A percentile compares a stretch with the other conserved stretches of the same genome.
phyloP scores from a whole-genome alignment of 2,888 invertebrate genomes.

The Orthonevra nobilis region DNA sequence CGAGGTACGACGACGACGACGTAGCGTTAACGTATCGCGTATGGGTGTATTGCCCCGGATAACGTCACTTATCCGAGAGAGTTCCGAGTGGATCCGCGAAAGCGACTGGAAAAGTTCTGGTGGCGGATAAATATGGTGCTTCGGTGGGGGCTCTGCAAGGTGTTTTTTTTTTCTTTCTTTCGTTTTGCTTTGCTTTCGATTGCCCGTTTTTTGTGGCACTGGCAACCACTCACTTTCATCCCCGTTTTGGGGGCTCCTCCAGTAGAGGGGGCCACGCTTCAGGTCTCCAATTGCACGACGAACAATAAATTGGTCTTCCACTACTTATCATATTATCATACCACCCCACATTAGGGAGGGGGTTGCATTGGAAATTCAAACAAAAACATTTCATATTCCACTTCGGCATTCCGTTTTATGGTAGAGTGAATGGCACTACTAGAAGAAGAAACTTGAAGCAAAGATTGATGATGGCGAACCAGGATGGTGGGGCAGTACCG shows the following conservation, averaged over 20 bases:
- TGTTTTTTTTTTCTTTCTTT: slow-evolving; percentile 1
- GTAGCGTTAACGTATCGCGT: no score
- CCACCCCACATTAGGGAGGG: slow-evolving; percentile 6
- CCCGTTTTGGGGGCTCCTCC: slow-evolving; percentile 3
- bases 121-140: not conserved
- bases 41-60: slow-evolving; percentile 18
- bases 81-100: slow-evolving; percentile 8
- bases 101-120: slow-evolving; percentile 6
- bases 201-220: no score
- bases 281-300: not conserved
- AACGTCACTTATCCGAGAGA: slow-evolving; percentile 24
- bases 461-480: slow-evolving; percentile 14
- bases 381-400: slow-evolving; percentile 1
- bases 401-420: slow-evolving; percentile 3
- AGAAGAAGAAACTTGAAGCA: slow-evolving; percentile 40
- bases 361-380: not conserved
- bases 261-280: no score
- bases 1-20: no score
- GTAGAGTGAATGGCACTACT: slow-evolving; percentile 37
- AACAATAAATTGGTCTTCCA: no score
- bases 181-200: slow-evolving; percentile 6
- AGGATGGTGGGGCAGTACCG: slow-evolving; percentile 12
- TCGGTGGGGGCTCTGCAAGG: no score
- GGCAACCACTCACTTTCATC: slow-evolving; percentile 29
- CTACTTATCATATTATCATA: no score